Percentiles rank a stretch among this genome's conserved stretches.
phyloP scores from a whole-genome alignment of 2,888 invertebrate species.

The Athalia circularis region DNA sequence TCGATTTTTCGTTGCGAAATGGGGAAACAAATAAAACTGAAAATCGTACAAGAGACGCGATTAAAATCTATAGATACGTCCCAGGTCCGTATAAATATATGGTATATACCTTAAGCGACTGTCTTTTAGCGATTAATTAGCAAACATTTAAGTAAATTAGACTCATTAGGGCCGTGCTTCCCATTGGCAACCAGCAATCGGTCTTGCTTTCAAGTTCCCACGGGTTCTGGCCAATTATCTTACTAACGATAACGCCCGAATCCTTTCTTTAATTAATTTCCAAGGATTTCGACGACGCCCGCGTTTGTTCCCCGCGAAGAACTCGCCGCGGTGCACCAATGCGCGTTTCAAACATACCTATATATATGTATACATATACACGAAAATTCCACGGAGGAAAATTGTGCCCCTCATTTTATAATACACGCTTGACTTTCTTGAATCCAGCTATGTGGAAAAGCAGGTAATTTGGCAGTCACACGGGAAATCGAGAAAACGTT shows the following conservation, averaged over 20 bases:
- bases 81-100: too few relatives aligned
- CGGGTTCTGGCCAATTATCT: constrained; percentile 40
- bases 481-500: background rate
- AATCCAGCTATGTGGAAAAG: background rate
- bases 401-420: background rate
- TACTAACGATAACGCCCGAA: constrained; percentile 40
- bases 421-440: constrained; percentile 27
- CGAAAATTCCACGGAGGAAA: background rate
- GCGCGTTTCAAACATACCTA: background rate
- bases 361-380: background rate
- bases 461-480: background rate
- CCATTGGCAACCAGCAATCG: constrained; percentile 43
- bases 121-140: constrained; percentile 44
- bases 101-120: constrained; percentile 14
- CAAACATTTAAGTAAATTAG: constrained; percentile 45
- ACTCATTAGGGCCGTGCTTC: constrained; percentile 36
- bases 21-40: too few relatives aligned
- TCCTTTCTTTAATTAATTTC: constrained; percentile 45
- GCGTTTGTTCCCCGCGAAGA: background rate
- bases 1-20: too few relatives aligned
- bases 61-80: too few relatives aligned
- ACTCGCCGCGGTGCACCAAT: background rate
- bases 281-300: constrained; percentile 34
- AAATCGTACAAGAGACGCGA: too few relatives aligned
- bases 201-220: constrained; percentile 38